Conservation (phyloP, 2,113 vertebrate genomes). For the Pao palembangensis region DNA sequence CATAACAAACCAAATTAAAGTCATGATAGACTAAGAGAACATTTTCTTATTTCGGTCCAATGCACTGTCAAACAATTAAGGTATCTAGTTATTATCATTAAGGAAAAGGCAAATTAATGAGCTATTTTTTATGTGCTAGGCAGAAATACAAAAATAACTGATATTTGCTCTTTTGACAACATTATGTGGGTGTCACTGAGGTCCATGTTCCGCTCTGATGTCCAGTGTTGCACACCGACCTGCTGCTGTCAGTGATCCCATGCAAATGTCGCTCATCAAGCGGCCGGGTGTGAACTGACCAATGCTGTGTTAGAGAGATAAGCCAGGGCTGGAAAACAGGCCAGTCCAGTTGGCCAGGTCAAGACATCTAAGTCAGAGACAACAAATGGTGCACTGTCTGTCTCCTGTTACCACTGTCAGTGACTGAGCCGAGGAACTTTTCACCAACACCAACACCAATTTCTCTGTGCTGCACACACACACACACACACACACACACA, state of each 20-base stretch:
- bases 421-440: constrained; percentile 40
- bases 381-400: constrained; percentile 76
- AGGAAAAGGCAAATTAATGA: too few relatives aligned
- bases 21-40: too few relatives aligned
- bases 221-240: constrained; percentile 10
- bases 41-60: too few relatives aligned
- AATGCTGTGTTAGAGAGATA: constrained; percentile 79
- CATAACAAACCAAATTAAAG: too few relatives aligned
- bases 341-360: constrained; percentile 74
- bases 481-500: constrained; percentile 11
- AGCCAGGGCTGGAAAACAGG: constrained; percentile 81
- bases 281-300: constrained; percentile 75
- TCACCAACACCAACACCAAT: constrained; percentile 61
- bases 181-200: too few relatives aligned
- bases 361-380: constrained; percentile 67
- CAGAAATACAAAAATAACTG: too few relatives aligned
- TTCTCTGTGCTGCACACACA: constrained; percentile 23
- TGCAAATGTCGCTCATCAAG: constrained; percentile 41
- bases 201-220: too few relatives aligned
- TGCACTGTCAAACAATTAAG: too few relatives aligned
- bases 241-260: constrained; percentile 5
- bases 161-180: too few relatives aligned
- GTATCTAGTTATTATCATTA: too few relatives aligned
- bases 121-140: too few relatives aligned
- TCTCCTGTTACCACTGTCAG: constrained; percentile 65